Conservation (phyloP, 1,140 invertebrate genomes). For the Anoplophora glabripennis region DNA sequence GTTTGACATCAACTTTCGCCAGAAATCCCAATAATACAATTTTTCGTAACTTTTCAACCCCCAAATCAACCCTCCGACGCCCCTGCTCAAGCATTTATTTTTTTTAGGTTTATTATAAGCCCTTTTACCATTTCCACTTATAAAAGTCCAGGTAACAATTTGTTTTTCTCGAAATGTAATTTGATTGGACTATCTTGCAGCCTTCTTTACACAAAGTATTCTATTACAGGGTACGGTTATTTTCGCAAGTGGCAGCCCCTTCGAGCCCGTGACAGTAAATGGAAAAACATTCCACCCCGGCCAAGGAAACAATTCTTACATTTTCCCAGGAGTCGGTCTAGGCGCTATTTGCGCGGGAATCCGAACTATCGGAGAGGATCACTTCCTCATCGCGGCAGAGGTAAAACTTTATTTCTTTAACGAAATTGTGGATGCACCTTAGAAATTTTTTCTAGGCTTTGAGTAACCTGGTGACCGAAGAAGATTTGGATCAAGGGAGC, state of each 20-base stretch:
- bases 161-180: too few species aligned
- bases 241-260: slow-evolving; percentile 93
- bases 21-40: too few species aligned
- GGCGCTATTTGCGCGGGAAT: slow-evolving; percentile 81
- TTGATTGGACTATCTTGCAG: too few species aligned
- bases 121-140: too few species aligned
- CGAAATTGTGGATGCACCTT: slow-evolving; percentile 13
- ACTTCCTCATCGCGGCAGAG: slow-evolving; percentile 85
- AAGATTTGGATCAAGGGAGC: slow-evolving; percentile 81
- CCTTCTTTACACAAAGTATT: too few species aligned
- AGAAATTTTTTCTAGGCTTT: slow-evolving; percentile 59
- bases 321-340: slow-evolving; percentile 91
- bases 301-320: slow-evolving; percentile 96
- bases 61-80: too few species aligned
- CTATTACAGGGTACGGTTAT: slow-evolving; percentile 70
- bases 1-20: too few species aligned
- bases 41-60: too few species aligned
- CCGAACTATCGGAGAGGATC: slow-evolving; percentile 80
- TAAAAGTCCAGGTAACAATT: too few species aligned
- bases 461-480: slow-evolving; percentile 77
- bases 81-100: too few species aligned
- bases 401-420: slow-evolving; percentile 36
- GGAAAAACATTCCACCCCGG: slow-evolving; percentile 80
- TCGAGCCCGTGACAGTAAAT: slow-evolving; percentile 74
- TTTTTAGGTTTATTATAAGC: too few species aligned